These are phyloP conservation scores for Eustalomyia histrio DNA, from an alignment of 2,888 invertebrate species.

Conservation along the genomic window DNA sequence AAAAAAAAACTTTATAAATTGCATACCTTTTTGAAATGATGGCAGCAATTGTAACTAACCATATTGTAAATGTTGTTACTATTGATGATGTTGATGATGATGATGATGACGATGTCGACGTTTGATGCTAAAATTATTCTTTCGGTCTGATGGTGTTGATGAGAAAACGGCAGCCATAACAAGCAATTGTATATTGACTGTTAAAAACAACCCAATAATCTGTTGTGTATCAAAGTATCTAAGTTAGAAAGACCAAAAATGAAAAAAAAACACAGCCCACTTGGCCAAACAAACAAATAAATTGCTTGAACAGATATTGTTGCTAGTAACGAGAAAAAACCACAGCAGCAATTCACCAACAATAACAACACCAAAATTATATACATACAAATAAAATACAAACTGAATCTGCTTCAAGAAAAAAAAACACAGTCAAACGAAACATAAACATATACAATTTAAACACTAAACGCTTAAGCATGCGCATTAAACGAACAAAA, in stretches of 20 bases:
- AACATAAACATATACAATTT: constrained; percentile 44
- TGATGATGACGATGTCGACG: constrained; percentile 5
- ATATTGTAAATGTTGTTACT: constrained; percentile 40
- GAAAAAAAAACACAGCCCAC: constrained; percentile 21
- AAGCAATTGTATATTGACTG: constrained; percentile 55
- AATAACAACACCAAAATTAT: constrained; percentile 26
- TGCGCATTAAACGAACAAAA: constrained; percentile 32
- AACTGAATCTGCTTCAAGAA: background rate
- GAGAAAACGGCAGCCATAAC: constrained; percentile 65
- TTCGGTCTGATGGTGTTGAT: constrained; percentile 52
- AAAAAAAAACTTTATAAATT: constrained; percentile 56
- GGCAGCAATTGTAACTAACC: constrained; percentile 35
- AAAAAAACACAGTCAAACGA: constrained; percentile 9
- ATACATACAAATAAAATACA: constrained; percentile 32
- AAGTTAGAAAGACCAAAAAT: constrained; percentile 1
- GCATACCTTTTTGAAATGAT: constrained; percentile 27
- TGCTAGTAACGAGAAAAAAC: constrained; percentile 2
- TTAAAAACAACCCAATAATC: constrained; percentile 23
- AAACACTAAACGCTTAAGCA: constrained; percentile 52
- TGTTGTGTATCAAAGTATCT: constrained; percentile 15
- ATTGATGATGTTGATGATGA: constrained; percentile 34
- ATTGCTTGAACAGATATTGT: constrained; percentile 8
- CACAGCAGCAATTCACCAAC: constrained; percentile 8
- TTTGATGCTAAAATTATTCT: constrained; percentile 6
- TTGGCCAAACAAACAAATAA: constrained; percentile 58